Evolutionary conservation across 1,140 invertebrate genomes (phyloP).

Genomic region (Ceratina japonica): DNA sequence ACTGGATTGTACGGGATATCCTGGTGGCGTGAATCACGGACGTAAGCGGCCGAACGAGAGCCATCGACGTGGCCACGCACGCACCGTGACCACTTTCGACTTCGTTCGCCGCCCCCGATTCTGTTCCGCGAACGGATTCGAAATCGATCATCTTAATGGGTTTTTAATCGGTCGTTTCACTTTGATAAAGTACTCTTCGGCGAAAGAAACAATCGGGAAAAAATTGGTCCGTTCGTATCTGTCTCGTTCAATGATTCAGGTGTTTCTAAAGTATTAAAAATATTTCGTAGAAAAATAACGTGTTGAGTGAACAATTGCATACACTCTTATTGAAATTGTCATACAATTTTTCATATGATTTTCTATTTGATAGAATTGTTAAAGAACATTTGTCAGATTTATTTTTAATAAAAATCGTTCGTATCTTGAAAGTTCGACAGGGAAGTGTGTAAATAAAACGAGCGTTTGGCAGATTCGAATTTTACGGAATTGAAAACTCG

Average conservation of each 20-base stretch:
- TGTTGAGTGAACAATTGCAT: too few relatives aligned
- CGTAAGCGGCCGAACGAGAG: conserved; percentile 30
- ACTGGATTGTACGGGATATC: conserved; percentile 34
- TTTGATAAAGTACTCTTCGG: not conserved
- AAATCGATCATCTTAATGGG: conserved; percentile 15
- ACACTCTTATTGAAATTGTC: too few relatives aligned
- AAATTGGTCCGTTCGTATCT: not conserved
- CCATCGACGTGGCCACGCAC: conserved; percentile 17
- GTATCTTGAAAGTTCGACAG: too few relatives aligned
- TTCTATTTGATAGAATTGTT: too few relatives aligned
- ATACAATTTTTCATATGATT: too few relatives aligned
- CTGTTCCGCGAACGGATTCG: not conserved
- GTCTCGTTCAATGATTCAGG: not conserved
- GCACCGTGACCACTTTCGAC: conserved; percentile 26
- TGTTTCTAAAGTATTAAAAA: too few relatives aligned
- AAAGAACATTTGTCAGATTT: too few relatives aligned
- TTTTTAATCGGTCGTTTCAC: conserved; percentile 7
- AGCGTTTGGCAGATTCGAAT: too few relatives aligned
- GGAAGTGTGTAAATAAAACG: too few relatives aligned
- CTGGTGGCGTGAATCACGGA: conserved; percentile 46
- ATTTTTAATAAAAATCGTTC: too few relatives aligned
- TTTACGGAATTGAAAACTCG: not conserved
- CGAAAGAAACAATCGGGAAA: not conserved
- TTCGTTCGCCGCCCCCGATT: not conserved
- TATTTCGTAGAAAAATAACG: too few relatives aligned